Base-by-base conservation (phyloP, 2,797 vertebrate genomes). In the Parotocinclus haroldoi region DNA sequence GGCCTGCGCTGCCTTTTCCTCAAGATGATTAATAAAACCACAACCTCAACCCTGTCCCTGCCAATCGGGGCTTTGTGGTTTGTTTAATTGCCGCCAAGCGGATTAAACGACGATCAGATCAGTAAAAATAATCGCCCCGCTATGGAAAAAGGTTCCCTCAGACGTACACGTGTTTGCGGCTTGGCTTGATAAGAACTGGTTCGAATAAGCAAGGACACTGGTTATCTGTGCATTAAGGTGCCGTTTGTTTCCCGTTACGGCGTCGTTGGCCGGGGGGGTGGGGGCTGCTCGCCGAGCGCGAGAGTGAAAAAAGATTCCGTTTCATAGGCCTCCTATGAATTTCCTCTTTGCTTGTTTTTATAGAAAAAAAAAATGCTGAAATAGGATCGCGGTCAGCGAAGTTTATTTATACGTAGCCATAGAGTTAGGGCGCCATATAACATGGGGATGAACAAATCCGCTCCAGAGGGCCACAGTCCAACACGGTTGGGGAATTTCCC, bases 201-300 rank as follows among this genome's bases (percentile, higher is more conserved):
- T 61, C 61, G 42, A 66, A 55, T 72, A 67, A 60, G 54, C 50
- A 62, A 63, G 55, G 57, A 59, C 66, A 48, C 50, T 38, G 58
- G 61, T 53, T 52, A 45, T 19, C 37, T 17, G 14, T 63, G 37
- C 9, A 44, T 44, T 70, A 66, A 54, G 38, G 54, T 45, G 48
- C 45, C 40, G 57, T 63, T n/a, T n/a, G n/a, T n/a, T n/a, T n/a
- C n/a, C n/a, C n/a, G n/a, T n/a, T n/a, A n/a, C n/a, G n/a, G n/a
- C n/a, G n/a, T n/a, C n/a, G 58, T 27, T 27, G 27, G 27, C 27
- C 27, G 27, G 2, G 2, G 5, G 2, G 5, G 27, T 27, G 27
- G 27, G 2, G 27, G 2, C 2, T 27, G 27, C 27, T 27, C 27
- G 5, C 27, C 5, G 27, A 27, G 27, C 2, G 5, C 5, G 2